These are phyloP conservation scores for Euphydryas editha DNA, from an alignment of 2,888 invertebrate genomes.

Conservation along the genomic window DNA sequence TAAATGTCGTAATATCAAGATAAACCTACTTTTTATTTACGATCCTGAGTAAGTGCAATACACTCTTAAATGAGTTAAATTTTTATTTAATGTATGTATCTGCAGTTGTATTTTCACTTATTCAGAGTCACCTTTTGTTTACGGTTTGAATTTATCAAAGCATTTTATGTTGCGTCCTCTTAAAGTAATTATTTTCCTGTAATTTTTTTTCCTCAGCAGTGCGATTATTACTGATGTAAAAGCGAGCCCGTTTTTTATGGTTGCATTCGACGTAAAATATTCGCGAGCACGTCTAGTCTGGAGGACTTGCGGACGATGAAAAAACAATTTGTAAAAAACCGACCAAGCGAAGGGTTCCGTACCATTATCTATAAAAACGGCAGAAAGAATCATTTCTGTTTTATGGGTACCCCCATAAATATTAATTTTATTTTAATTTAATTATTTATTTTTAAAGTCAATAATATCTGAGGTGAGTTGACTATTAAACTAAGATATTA, in stretches of 20 bases:
- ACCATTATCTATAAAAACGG: no score
- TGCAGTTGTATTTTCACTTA: slow-evolving; percentile 1
- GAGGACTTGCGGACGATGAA: slow-evolving; percentile 21
- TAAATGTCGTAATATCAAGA: no score
- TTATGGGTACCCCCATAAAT: no score
- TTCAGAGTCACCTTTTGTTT: slow-evolving; percentile 3
- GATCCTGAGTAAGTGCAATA: background rate
- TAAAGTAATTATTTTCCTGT: slow-evolving; percentile 37
- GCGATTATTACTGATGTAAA: slow-evolving; percentile 34
- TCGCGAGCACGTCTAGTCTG: slow-evolving; percentile 39
- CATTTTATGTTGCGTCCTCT: slow-evolving; percentile 24
- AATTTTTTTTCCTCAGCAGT: slow-evolving; percentile 31
- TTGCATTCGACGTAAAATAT: slow-evolving; percentile 38
- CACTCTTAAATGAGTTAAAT: background rate
- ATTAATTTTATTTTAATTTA: no score
- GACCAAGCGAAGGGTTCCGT: slow-evolving; percentile 11
- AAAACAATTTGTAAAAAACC: slow-evolving; percentile 6
- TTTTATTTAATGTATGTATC: background rate
- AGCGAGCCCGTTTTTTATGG: slow-evolving; percentile 28
- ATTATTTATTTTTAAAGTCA: no score
- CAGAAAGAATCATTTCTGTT: no score
- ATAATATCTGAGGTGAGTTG: no score
- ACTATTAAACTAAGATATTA: no score
- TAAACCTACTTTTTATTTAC: no score
- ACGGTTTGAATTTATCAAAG: slow-evolving; percentile 15